phyloP scores from a whole-genome alignment of 35 echinoderm and acorn worm species.

The Acanthaster planci region DNA sequence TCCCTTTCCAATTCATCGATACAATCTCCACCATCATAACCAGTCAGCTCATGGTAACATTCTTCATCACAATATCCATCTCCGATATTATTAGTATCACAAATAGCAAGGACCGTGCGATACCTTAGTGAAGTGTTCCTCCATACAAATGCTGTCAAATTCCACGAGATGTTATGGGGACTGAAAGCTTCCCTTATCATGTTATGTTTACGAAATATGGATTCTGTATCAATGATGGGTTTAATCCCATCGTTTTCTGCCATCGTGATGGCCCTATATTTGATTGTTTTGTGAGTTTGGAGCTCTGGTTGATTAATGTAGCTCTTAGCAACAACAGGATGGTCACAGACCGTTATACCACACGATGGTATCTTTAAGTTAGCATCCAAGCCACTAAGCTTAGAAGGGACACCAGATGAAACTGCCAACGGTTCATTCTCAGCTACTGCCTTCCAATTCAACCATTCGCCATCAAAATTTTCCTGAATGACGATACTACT shows the following conservation, averaged over 20 bases:
- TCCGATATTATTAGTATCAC: slow-evolving; percentile 56
- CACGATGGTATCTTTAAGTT: slow-evolving; percentile 59
- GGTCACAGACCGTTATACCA: slow-evolving; percentile 87
- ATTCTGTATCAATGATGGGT: slow-evolving; percentile 45
- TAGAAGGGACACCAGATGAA: slow-evolving; percentile 35
- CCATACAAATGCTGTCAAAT: slow-evolving; percentile 30
- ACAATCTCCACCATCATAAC: slow-evolving; percentile 51
- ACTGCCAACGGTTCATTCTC: slow-evolving; percentile 42
- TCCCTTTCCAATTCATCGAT: neutral
- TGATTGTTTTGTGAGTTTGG: slow-evolving; percentile 41
- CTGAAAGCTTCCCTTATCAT: slow-evolving; percentile 62
- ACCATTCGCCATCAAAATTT: slow-evolving; percentile 45
- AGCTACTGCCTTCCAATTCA: slow-evolving; percentile 58
- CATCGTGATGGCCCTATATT: slow-evolving; percentile 70
- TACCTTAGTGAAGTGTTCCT: slow-evolving; percentile 58
- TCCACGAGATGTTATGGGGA: slow-evolving; percentile 74
- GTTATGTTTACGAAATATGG: slow-evolving; percentile 62
- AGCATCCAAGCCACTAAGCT: slow-evolving; percentile 36
- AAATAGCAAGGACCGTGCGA: slow-evolving; percentile 46
- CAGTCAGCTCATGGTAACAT: slow-evolving; percentile 61
- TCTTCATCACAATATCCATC: slow-evolving; percentile 65
- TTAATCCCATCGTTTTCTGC: slow-evolving; percentile 77
- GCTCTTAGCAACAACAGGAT: slow-evolving; percentile 55
- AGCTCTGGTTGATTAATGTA: slow-evolving; percentile 42
- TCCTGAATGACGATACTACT: slow-evolving; percentile 33